Evolutionary conservation across 1,140 invertebrate genomes (phyloP), one percentile per base, ranked within the genome.

Genomic region (Caerostris extrusa): DNA sequence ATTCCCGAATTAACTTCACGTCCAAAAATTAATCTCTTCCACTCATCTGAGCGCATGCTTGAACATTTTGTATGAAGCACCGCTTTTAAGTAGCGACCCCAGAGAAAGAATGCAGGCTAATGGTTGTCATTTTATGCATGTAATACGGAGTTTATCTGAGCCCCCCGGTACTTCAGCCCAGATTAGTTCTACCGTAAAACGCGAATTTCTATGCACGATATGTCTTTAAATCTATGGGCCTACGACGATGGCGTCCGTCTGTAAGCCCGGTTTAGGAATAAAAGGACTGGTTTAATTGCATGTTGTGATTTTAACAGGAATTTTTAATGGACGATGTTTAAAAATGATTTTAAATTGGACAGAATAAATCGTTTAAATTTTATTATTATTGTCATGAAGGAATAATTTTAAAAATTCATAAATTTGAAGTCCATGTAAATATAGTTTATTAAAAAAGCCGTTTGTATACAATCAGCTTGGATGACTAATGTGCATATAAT

Each of bases 201-300:
- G 71, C 71, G 71, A 77, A 77, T 77, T 77, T 77, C n/a, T 77
- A 77, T 77, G 71, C 71, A 77, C 71, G 71, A 77, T 77, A 77
- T 77, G 71, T 50, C 71, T 77, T 77, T 77, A 77, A 77, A 77
- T 77, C 71, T 77, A 77, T 77, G 71, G 71, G 19, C 8, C 71
- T 77, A 50, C 53, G 71, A 77, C 71, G 71, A 77, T 50, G 71
- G 71, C 50, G 34, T 50, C 34, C 10, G 71, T 34, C 34, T 7
- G 12, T 19, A 77, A 77, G 10, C 53, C 12, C 4, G 71, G 71
- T 77, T 77, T 77, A 3, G 19, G 12, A 77, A 53, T 50, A 19
- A 50, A n/a, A 50, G 71, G 5, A 12, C 34, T 17, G 61, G n/a
- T n/a, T n/a, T n/a, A n/a, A n/a, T n/a, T n/a, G n/a, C n/a, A n/a